Percentiles rank a stretch among this genome's conserved stretches.
Evolutionary conservation across 2,888 invertebrate species (phyloP).

Genomic region (Stenurella melanura): DNA sequence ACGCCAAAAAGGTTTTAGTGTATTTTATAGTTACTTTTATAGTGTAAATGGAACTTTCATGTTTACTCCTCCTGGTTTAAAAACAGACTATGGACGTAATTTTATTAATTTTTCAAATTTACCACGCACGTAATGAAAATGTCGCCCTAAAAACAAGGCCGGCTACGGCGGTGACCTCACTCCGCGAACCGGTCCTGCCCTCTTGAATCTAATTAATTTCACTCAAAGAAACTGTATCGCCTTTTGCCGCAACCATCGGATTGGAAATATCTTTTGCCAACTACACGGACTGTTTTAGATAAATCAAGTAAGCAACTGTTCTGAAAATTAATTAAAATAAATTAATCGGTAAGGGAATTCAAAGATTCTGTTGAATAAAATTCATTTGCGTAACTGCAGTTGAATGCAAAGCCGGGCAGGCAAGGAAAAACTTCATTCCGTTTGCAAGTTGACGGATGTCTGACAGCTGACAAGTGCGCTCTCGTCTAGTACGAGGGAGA

Average conservation of each 20-base stretch:
- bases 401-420: constrained; percentile 25
- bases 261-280: not conserved
- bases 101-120: too few relatives aligned
- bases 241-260: not conserved
- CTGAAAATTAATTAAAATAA: constrained; percentile 25
- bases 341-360: constrained; percentile 31
- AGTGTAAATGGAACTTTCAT: too few relatives aligned
- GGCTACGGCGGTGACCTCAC: too few relatives aligned
- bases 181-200: too few relatives aligned
- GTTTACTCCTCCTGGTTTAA: too few relatives aligned
- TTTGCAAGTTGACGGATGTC: constrained; percentile 26
- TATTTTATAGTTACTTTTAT: too few relatives aligned
- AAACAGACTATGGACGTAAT: too few relatives aligned
- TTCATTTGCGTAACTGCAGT: constrained; percentile 24
- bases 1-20: too few relatives aligned
- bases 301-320: constrained; percentile 12
- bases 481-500: constrained; percentile 30
- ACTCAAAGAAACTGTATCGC: too few relatives aligned
- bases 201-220: too few relatives aligned
- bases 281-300: constrained; percentile 4
- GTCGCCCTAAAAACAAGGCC: too few relatives aligned
- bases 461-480: constrained; percentile 34
- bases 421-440: constrained; percentile 7
- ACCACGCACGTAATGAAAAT: too few relatives aligned
- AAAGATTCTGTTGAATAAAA: constrained; percentile 16